These are phyloP conservation scores for Drosophila histrio DNA, from an alignment of 2,888 invertebrate species.

Conservation along the genomic window DNA sequence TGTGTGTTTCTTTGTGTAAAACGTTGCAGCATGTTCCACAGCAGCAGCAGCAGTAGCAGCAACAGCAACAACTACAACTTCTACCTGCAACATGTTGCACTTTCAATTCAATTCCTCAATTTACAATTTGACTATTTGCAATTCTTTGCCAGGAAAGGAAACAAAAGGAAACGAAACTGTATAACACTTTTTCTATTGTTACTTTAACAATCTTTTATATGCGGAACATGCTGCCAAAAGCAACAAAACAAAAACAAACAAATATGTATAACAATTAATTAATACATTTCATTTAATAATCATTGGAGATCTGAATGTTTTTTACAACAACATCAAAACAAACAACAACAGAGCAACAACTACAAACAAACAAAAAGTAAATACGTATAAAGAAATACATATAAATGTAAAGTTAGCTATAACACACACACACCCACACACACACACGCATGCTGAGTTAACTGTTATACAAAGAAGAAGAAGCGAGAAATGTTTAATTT, in stretches of 20 bases:
- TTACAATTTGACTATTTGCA: slow-evolving; percentile 14
- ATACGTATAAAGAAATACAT: slow-evolving; percentile 28
- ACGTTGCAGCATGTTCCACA: slow-evolving; percentile 70
- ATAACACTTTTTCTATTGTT: slow-evolving; percentile 20
- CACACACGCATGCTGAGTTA: slow-evolving; percentile 45
- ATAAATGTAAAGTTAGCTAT: slow-evolving; percentile 40
- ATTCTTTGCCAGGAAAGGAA: slow-evolving; percentile 9
- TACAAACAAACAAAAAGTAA: slow-evolving; percentile 12
- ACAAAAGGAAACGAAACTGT: slow-evolving; percentile 8
- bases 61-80: not conserved
- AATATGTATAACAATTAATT: slow-evolving; percentile 23
- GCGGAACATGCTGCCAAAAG: slow-evolving; percentile 62
- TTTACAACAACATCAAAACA: slow-evolving; percentile 49
- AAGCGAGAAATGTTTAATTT: slow-evolving; percentile 1
- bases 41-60: not conserved
- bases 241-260: slow-evolving; percentile 17
- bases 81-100: slow-evolving; percentile 33
- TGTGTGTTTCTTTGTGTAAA: slow-evolving; percentile 67
- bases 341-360: slow-evolving; percentile 18
- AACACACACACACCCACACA: slow-evolving; percentile 40
- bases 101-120: slow-evolving; percentile 18
- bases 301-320: slow-evolving; percentile 74
- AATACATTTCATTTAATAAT: slow-evolving; percentile 58
- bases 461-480: slow-evolving; percentile 15
- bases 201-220: slow-evolving; percentile 31